Base-by-base conservation (phyloP, 2,797 vertebrate species). In the Clamator glandarius region DNA sequence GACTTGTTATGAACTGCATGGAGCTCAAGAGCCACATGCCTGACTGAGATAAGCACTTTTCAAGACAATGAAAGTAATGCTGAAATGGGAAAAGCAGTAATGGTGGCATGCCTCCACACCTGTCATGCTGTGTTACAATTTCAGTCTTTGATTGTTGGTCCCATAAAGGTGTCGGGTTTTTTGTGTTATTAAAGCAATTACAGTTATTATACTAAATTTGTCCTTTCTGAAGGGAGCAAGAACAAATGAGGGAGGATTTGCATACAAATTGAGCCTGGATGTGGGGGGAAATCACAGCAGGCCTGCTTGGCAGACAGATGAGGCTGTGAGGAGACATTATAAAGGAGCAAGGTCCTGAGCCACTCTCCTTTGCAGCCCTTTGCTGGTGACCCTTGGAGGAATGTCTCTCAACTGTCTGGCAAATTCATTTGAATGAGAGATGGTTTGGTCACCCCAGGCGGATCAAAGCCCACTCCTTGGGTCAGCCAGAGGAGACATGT, bases 131-230 rank as follows among this genome's bases (percentile, higher is more conserved):
- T 74, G 72, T 87, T 96, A 95, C 70, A 82, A 70, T 95, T 92
- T 95, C 88, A 95, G 68, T 88, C 91, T 96, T 92, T 96, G 96
- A 96, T 81, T 96, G 91, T 95, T 95, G 95, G 95, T 90, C 95
- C 93, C 95, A 87, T 96, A 95, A 95, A 96, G 90, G 88, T 96
- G 93, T 74, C 67, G 31, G 1, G 28, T 94, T 94, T 92, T 92
- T 92, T 88, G 79, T 91, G 87, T 95, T 94, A 93, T 95, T 96
- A 96, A 93, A 93, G 94, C 93, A 95, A 96, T 95, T 96, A 93
- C 87, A 83, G 90, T 95, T 96, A 95, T 95, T 96, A 96, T 90
- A 93, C 95, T 95, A 89, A 95, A 96, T 95, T 95, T 94, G 92
- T 95, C 94, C 96, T 95, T 95, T 96, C 92, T 91, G 35, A 96